Evolutionary conservation across 2,888 invertebrate genomes (phyloP).

Genomic region (Epistrophella euchroma): DNA sequence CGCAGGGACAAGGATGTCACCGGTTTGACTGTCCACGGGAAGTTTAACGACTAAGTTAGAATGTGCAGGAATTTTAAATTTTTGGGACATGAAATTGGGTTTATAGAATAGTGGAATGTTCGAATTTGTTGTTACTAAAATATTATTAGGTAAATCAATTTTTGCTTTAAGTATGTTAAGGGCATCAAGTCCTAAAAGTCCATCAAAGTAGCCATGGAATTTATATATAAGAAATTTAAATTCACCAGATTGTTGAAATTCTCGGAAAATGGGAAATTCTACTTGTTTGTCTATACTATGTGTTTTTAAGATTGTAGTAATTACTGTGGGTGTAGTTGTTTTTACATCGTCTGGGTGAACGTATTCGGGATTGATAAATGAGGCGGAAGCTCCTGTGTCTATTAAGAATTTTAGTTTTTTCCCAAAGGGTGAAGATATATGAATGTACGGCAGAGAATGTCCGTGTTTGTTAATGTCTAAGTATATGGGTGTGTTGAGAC

Average conservation of each 20-base stretch:
- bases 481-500: conserved; percentile 2
- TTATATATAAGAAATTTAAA: conserved; percentile 20
- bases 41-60: background rate
- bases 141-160: conserved; percentile 6
- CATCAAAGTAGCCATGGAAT: conserved; percentile 16
- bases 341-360: conserved; percentile 31
- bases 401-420: conserved; percentile 32
- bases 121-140: background rate
- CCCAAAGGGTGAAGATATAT: conserved; percentile 27
- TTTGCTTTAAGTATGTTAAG: conserved; percentile 3
- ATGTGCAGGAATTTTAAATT: background rate
- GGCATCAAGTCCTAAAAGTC: conserved; percentile 9
- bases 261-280: background rate
- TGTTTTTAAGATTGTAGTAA: conserved; percentile 9
- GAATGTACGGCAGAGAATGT: conserved; percentile 10
- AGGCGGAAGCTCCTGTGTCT: conserved; percentile 26
- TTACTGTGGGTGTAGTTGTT: conserved; percentile 10
- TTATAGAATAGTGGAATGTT: background rate
- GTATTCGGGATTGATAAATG: conserved; percentile 34
- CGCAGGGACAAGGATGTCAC: conserved; percentile 14
- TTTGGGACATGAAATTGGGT: background rate
- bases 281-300: conserved; percentile 24
- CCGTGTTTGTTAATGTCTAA: conserved; percentile 26
- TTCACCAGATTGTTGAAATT: conserved; percentile 15
- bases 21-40: background rate